phyloP scores from a whole-genome alignment of 2,797 vertebrate genomes.

The Oreortyx pictus region DNA sequence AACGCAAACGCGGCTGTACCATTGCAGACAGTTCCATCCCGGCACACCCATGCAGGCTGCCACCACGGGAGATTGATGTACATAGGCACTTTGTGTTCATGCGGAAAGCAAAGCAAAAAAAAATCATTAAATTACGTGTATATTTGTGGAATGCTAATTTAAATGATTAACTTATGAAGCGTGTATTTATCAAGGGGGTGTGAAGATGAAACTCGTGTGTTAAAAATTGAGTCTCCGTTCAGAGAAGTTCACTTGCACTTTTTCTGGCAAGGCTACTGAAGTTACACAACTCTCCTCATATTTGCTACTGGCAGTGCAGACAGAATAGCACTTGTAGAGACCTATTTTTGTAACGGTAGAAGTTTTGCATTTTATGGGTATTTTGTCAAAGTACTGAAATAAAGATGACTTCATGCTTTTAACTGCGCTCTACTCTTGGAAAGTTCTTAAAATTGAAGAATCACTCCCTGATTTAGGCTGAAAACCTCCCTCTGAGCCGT shows the following conservation, averaged over 20 bases:
- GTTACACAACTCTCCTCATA: slow-evolving; percentile 86
- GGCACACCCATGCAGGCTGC: slow-evolving; percentile 80
- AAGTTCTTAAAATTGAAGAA: neutral
- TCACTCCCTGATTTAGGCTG: neutral
- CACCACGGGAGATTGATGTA: slow-evolving; percentile 79
- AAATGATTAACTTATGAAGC: slow-evolving; percentile 94
- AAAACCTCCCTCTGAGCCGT: neutral
- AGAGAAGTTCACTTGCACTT: slow-evolving; percentile 84
- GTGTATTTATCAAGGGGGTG: slow-evolving; percentile 88
- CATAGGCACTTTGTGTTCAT: slow-evolving; percentile 85
- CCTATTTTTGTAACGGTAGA: slow-evolving; percentile 99
- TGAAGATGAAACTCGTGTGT: slow-evolving; percentile 75
- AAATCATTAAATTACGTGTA: slow-evolving; percentile 85
- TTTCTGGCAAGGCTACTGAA: slow-evolving; percentile 87
- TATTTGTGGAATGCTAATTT: slow-evolving; percentile 99
- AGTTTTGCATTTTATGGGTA: slow-evolving; percentile 98
- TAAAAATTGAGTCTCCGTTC: slow-evolving; percentile 76
- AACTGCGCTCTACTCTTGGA: slow-evolving; percentile 45
- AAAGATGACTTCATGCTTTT: slow-evolving; percentile 94
- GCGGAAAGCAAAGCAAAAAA: slow-evolving; percentile 56
- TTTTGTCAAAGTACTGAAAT: slow-evolving; percentile 99
- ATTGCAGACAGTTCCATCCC: slow-evolving; percentile 81
- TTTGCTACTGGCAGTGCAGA: slow-evolving; percentile 86
- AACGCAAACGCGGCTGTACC: slow-evolving; percentile 80
- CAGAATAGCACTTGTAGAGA: slow-evolving; percentile 93